Percentiles rank a stretch among this genome's conserved stretches.
Conservation (phyloP, 2,113 vertebrate genomes). For the Rhineura floridana region DNA sequence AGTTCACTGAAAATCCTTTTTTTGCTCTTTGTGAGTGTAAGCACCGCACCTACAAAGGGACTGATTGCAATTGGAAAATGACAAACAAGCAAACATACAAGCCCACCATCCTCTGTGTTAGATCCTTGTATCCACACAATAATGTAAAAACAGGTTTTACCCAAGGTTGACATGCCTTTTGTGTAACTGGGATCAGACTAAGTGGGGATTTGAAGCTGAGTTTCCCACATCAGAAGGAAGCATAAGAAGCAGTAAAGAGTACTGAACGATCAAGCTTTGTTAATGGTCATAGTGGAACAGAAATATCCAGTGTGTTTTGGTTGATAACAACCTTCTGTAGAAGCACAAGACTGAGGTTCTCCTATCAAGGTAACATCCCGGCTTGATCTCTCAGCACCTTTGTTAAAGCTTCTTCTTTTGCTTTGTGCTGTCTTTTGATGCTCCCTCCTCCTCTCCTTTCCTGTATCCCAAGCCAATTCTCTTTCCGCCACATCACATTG, state of each 20-base stretch:
- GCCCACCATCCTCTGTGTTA: not conserved
- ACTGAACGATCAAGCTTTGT: too few species aligned
- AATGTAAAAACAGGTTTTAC: rapidly evolving
- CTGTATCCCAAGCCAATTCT: not conserved
- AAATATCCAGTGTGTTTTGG: too few species aligned
- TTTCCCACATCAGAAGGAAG: not conserved
- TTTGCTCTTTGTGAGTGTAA: not conserved
- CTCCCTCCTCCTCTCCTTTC: not conserved
- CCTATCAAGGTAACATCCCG: not conserved
- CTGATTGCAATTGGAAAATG: not conserved
- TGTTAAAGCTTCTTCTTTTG: not conserved
- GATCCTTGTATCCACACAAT: not conserved
- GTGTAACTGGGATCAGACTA: not conserved
- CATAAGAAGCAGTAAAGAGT: too few species aligned
- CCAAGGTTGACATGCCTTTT: rapidly evolving
- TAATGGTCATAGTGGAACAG: too few species aligned
- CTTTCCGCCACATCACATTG: not conserved
- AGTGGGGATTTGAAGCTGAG: not conserved
- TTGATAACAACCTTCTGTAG: not conserved
- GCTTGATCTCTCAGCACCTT: not conserved
- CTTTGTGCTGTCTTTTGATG: not conserved
- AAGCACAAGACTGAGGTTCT: not conserved
- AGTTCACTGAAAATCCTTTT: not conserved
- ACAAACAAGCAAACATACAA: not conserved
- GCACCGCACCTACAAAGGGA: not conserved